Conservation (phyloP, 2,113 vertebrate genomes). For the Malurus elegans region DNA sequence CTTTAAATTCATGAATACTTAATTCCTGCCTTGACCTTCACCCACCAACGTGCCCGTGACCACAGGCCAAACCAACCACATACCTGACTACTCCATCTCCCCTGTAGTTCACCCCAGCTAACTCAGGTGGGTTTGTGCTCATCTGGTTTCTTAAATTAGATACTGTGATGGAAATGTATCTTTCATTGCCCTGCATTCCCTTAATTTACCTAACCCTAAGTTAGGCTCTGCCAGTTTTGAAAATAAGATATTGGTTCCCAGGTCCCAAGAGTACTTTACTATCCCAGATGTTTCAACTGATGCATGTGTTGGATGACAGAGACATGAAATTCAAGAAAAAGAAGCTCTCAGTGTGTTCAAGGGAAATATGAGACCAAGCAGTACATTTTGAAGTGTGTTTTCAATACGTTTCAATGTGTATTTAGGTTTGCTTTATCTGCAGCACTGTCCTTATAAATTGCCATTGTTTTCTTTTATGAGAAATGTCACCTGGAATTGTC, state of each 20-base stretch:
- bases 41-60: fast-evolving
- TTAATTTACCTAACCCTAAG: not conserved
- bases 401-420: not conserved
- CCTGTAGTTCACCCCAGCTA: not conserved
- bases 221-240: not conserved
- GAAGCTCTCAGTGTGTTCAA: not conserved
- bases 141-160: not conserved
- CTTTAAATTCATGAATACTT: not conserved
- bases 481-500: not conserved
- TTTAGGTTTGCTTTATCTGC: not conserved
- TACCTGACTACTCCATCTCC: not conserved
- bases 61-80: not conserved
- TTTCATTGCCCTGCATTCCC: not conserved
- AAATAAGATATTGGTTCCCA: not conserved
- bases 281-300: not conserved
- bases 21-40: not conserved
- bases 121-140: not conserved
- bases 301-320: not conserved
- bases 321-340: not conserved
- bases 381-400: not conserved
- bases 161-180: fast-evolving
- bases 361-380: not conserved
- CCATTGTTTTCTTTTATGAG: not conserved
- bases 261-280: not conserved
- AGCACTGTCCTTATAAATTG: not conserved